Evolutionary conservation across 2,113 vertebrate genomes (phyloP), one percentile per base, ranked within the genome.

Genomic region (Riparia riparia): DNA sequence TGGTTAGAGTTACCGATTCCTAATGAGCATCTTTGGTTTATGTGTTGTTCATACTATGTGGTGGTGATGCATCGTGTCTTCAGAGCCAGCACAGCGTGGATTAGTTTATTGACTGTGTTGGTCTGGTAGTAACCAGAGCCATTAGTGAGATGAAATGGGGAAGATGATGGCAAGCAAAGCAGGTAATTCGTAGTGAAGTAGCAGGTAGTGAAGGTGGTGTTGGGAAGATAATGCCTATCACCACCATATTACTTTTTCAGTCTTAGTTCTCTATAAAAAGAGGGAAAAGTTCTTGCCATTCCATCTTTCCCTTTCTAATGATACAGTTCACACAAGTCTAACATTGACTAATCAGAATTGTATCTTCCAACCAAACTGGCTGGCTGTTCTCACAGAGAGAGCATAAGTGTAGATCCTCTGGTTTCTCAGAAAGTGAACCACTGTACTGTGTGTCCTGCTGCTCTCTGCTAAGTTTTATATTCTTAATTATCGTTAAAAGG

Each of bases 41-140:
- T 31, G 34, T 97, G 95, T 96, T 94, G 86, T 95, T 95, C 91
- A 76, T 95, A 89, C 89, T 82, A 17, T 29, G 29, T 93, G 85
- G 92, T 95, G 97, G 98, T 98, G 97, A 97, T 97, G 91, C 68
- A 18, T 97, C 81, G 61, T 98, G 97, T 97, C 98, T 98, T 98
- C 96, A 94, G 68, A 97, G 86, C 69, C 88, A 76, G 58, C 68
- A 89, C 50, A 96, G 80, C 37, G 5, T 88, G 94, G 91, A n/a
- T 94, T 96, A 97, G 88, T 92, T 66, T 86, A 82, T 94, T 71
- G 72, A 65, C 70, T 80, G 82, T 91, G 78, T 94, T 93, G 95
- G 73, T 83, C 83, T 72, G 92, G 73, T 92, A 80, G 50, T 80
- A 93, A 93, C 63, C 86, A 93, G 85, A 82, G 81, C 76, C 84